Conservation (phyloP, 2,888 invertebrate genomes). For the Ectobius pallidus region DNA sequence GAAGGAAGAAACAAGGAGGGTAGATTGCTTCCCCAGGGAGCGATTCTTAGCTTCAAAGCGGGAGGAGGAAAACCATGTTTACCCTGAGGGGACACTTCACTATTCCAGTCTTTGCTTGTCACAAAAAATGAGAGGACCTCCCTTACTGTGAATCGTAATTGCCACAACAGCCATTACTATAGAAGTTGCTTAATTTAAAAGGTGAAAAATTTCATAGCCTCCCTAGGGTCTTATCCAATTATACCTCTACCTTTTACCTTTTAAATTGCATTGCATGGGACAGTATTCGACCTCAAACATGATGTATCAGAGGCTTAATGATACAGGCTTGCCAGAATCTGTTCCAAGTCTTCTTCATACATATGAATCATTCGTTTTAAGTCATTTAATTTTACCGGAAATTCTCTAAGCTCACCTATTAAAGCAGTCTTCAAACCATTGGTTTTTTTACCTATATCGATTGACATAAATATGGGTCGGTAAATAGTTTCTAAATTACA, state of each 20-base stretch:
- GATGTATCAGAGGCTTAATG: background rate
- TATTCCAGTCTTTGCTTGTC: constrained; percentile 5
- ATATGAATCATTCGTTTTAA: background rate
- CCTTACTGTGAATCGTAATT: background rate
- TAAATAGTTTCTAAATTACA: too few relatives aligned
- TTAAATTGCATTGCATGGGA: background rate
- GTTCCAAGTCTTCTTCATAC: background rate
- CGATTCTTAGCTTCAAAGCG: constrained; percentile 32
- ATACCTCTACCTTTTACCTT: background rate
- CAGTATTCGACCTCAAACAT: background rate
- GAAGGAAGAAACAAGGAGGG: constrained; percentile 39
- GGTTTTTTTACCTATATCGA: too few relatives aligned
- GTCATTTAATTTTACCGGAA: too few relatives aligned
- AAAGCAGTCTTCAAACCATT: too few relatives aligned
- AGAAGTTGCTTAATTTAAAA: background rate
- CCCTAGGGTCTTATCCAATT: background rate
- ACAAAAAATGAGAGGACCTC: background rate
- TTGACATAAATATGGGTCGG: too few relatives aligned
- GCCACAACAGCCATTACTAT: constrained; percentile 5
- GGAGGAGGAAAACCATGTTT: constrained; percentile 9
- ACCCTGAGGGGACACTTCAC: constrained; percentile 39
- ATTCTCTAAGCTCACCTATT: too few relatives aligned
- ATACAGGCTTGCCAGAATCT: background rate
- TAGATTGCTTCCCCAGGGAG: constrained; percentile 35
- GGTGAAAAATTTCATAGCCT: constrained; percentile 6